Evolutionary conservation across 2,888 invertebrate species (phyloP).

Genomic region (Trichopoda pennipes): DNA sequence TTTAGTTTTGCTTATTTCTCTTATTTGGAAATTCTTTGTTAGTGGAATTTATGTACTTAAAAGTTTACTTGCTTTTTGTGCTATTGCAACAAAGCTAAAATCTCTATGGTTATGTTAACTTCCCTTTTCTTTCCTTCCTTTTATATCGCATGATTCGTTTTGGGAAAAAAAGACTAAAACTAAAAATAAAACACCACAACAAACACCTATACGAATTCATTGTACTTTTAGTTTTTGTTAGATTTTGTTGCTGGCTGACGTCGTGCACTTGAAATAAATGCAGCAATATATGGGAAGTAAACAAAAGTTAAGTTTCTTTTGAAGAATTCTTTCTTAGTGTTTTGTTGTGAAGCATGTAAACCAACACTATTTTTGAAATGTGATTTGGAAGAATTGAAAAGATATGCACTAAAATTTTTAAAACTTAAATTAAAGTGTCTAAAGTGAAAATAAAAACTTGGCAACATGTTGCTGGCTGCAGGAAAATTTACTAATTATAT

Average conservation of each 20-base stretch:
- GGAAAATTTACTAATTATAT: too few species aligned
- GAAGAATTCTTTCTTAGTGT: not conserved
- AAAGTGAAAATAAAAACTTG: not conserved
- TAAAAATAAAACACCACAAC: not conserved
- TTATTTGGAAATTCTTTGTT: constrained; percentile 40
- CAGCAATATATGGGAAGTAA: constrained; percentile 37
- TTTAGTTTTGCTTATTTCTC: not conserved
- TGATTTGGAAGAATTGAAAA: not conserved
- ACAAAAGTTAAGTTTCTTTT: constrained; percentile 45
- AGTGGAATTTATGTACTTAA: constrained; percentile 59
- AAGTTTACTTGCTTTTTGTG: constrained; percentile 49
- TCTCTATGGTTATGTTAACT: constrained; percentile 38
- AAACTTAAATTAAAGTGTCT: not conserved
- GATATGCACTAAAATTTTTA: constrained; percentile 6
- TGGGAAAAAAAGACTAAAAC: not conserved
- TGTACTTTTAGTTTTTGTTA: constrained; percentile 15
- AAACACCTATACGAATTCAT: constrained; percentile 41
- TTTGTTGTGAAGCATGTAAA: constrained; percentile 13
- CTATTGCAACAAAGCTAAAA: constrained; percentile 46
- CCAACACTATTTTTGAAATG: constrained; percentile 1
- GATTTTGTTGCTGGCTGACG: constrained; percentile 37
- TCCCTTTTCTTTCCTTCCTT: constrained; percentile 50
- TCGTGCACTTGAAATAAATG: constrained; percentile 56
- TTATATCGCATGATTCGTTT: constrained; percentile 27
- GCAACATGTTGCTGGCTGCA: constrained; percentile 15